phyloP scores from a whole-genome alignment of 2,797 vertebrate genomes.

The Rhinogobio ventralis region DNA sequence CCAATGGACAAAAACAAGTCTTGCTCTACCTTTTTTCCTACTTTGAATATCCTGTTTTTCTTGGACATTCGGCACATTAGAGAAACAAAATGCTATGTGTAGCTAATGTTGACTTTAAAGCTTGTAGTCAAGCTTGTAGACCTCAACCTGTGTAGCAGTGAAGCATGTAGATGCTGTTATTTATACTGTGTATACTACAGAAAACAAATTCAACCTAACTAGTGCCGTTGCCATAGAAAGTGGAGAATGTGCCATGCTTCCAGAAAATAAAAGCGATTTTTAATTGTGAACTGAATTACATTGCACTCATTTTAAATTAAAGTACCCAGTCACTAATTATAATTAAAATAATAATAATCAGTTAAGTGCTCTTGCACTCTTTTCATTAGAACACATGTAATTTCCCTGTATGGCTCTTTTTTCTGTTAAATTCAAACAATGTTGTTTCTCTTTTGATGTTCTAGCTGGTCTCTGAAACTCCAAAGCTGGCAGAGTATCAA shows the following conservation, averaged over 20 bases:
- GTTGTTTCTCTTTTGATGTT: conserved; percentile 48
- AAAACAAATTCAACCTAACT: not conserved
- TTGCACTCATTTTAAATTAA: not conserved
- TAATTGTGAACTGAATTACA: not conserved
- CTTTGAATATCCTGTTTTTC: conserved; percentile 8
- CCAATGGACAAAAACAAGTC: not conserved
- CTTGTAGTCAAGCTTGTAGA: not conserved
- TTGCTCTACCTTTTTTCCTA: not conserved
- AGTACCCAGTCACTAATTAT: not conserved
- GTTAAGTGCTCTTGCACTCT: conserved; percentile 6
- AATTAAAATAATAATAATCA: conserved; percentile 11
- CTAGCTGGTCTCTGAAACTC: conserved; percentile 90
- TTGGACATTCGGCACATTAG: not conserved
- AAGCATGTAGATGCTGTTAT: not conserved
- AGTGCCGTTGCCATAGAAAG: not conserved
- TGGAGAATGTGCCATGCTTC: not conserved
- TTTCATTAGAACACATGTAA: conserved; percentile 6
- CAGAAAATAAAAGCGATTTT: not conserved
- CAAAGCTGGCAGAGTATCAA: conserved; percentile 93
- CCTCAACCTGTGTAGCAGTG: not conserved
- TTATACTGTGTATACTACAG: not conserved
- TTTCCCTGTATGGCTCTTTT: not conserved
- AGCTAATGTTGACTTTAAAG: not conserved
- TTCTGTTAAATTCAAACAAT: not conserved
- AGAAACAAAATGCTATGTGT: not conserved